phyloP scores from a whole-genome alignment of 1,140 invertebrate genomes.

The Lamellibrachia luymesi region DNA sequence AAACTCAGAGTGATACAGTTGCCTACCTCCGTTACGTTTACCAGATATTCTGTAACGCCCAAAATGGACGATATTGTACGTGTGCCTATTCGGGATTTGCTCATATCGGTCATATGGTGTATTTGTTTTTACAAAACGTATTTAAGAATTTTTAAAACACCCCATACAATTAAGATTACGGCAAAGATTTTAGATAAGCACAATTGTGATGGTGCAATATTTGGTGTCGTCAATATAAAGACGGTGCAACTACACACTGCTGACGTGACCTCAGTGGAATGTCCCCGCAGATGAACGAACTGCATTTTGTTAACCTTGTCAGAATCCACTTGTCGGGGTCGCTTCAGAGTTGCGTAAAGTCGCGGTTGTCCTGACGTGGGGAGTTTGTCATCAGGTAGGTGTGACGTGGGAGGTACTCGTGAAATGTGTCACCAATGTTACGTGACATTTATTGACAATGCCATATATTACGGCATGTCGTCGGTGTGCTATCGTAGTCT shows the following conservation, averaged over 20 bases:
- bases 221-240: neutral
- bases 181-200: neutral
- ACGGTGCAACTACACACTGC: neutral
- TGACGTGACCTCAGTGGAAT: neutral
- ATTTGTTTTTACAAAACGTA: neutral
- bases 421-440: no score
- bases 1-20: neutral
- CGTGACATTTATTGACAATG: neutral
- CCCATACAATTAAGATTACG: neutral
- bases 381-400: neutral
- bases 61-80: neutral
- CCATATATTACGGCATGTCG: neutral
- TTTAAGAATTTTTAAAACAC: neutral
- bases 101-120: neutral
- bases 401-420: neutral
- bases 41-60: neutral
- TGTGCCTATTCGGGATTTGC: neutral
- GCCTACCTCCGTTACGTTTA: neutral
- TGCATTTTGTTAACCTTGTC: neutral
- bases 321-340: neutral
- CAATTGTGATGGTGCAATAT: neutral
- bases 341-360: neutral
- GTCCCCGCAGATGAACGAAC: neutral
- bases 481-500: neutral
- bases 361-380: neutral